These are phyloP conservation scores for Rhinella marina DNA, from an alignment of 2,797 vertebrate species.

Conservation along the genomic window DNA sequence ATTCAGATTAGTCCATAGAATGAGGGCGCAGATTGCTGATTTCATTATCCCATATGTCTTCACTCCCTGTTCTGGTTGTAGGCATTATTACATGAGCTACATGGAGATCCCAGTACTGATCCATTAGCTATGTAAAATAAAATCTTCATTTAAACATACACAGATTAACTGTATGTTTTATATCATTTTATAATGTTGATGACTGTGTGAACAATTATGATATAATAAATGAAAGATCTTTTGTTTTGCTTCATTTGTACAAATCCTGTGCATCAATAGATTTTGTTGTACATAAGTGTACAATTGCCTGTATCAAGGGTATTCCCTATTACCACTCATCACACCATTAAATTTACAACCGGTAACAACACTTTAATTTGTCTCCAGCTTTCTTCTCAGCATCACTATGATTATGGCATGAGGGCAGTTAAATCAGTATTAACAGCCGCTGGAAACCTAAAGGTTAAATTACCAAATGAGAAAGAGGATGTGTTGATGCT, in stretches of 20 bases:
- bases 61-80: too few species aligned
- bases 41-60: too few species aligned
- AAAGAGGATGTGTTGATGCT: constrained; percentile 63
- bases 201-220: not conserved
- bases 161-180: not conserved
- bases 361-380: not conserved
- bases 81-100: too few species aligned
- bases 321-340: not conserved
- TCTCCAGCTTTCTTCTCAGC: constrained; percentile 64
- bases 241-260: not conserved
- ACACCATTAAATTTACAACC: not conserved
- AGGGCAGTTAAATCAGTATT: constrained; percentile 69
- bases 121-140: too few species aligned
- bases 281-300: not conserved
- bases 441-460: constrained; percentile 68
- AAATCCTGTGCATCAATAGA: not conserved
- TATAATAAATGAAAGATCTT: not conserved
- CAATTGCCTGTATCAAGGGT: too few species aligned
- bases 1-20: too few species aligned
- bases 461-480: constrained; percentile 68
- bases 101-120: too few species aligned
- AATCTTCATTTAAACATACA: too few species aligned
- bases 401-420: constrained; percentile 65
- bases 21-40: too few species aligned
- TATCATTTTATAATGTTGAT: not conserved